These are phyloP conservation scores for Ennomos quercinarius DNA, from an alignment of 2,888 invertebrate genomes.

Conservation along the genomic window DNA sequence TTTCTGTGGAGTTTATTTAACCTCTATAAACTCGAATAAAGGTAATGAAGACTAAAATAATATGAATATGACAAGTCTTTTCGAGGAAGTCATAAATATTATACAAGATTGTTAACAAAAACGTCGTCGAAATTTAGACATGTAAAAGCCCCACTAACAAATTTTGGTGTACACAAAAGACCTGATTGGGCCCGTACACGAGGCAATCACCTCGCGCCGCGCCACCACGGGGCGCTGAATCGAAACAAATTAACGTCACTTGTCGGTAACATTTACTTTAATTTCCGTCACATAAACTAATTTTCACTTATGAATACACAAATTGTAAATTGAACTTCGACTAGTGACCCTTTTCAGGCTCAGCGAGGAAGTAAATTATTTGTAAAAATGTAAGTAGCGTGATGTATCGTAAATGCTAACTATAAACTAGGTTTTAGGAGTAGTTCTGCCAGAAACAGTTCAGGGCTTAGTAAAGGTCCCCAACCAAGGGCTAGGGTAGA, in stretches of 20 bases:
- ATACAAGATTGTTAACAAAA: not conserved
- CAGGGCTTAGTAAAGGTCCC: no score
- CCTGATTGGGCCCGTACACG: constrained; percentile 51
- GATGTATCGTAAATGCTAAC: not conserved
- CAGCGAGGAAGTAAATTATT: constrained; percentile 33
- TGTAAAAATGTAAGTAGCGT: constrained; percentile 14
- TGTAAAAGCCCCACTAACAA: constrained; percentile 20
- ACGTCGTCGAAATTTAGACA: constrained; percentile 15
- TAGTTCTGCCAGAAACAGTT: no score
- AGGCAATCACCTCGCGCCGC: constrained; percentile 8
- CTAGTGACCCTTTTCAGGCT: constrained; percentile 25
- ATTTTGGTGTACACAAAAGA: constrained; percentile 49
- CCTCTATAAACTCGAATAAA: no score
- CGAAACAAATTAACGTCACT: constrained; percentile 53
- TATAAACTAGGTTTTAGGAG: no score
- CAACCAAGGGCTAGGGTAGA: no score
- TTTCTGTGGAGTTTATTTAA: no score
- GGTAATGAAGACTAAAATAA: no score
- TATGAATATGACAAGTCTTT: no score
- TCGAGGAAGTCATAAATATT: no score
- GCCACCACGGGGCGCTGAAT: constrained; percentile 48
- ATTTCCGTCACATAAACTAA: constrained; percentile 49
- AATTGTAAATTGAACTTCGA: constrained; percentile 34
- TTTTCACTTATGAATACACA: constrained; percentile 41
- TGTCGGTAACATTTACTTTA: constrained; percentile 53